Base-by-base conservation (phyloP, 1,140 invertebrate species). In the Zaprionus africanus region DNA sequence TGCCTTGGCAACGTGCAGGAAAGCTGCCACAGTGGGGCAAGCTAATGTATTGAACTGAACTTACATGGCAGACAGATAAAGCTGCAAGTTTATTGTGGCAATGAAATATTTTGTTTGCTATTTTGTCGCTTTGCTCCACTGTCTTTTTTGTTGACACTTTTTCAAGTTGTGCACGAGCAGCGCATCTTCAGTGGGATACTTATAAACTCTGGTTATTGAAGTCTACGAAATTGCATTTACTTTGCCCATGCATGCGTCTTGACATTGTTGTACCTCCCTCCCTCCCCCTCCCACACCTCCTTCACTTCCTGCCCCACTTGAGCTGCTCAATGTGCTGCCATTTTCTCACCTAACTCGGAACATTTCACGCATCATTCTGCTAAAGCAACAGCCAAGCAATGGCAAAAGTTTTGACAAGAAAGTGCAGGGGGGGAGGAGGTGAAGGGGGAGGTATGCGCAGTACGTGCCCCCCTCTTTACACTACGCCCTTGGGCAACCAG, bases 331-430 rank as follows among this genome's bases (percentile, higher is more conserved):
- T 78, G 46, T 36, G 63, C 66, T 65, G 28, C 34, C 59, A 60
- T 78, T 84, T 84, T 88, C 78, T 65, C 85, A 76, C 78, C 84
- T 69, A 79, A 79, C 85, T 88, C 36, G 56, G 65, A 78, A 64
- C 78, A 84, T 88, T 88, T 88, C 67, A 90, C 75, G 84, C 84
- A 86, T 88, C 84, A 87, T 78, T 78, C 84, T 75, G 74, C 72
- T 64, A 41, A 24, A 36, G 24, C 17, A 34, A 53, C 28, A 76
- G 71, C 79, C 82, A 74, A 70, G 73, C 77, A 75, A 80, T 75
- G 81, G 69, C 49, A 88, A 88, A 88, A 88, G 74, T 88, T 88
- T 82, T 90, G 83, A 86, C 84, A 86, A 59, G 83, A 66, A 49
- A 74, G 53, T 56, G 72, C 61, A 58, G 41, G 11, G 53, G 3